Conservation (phyloP, 1,140 invertebrate species). For the Scylla paramamosain region DNA sequence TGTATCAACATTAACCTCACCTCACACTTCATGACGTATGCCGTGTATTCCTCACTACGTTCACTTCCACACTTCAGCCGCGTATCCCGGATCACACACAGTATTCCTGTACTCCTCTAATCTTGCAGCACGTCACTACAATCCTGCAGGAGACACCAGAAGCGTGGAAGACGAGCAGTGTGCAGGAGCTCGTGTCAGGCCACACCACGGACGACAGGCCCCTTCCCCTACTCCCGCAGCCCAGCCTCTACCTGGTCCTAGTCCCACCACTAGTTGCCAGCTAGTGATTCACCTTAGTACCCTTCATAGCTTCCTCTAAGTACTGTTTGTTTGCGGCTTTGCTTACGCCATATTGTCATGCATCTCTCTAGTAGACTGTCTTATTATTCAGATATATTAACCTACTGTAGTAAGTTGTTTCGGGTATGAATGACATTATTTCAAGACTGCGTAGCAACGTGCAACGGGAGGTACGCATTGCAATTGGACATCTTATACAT, state of each 20-base stretch:
- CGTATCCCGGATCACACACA: not conserved
- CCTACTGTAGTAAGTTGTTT: too few relatives aligned
- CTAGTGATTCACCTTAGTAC: not conserved
- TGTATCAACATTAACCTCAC: not conserved
- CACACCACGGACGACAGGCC: not conserved
- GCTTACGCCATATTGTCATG: too few relatives aligned
- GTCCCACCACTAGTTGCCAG: slow-evolving; percentile 1
- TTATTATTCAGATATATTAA: too few relatives aligned
- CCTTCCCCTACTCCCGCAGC: slow-evolving; percentile 37
- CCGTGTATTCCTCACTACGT: too few relatives aligned
- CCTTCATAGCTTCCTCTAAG: not conserved
- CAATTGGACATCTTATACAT: slow-evolving; percentile 54
- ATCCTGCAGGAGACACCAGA: not conserved
- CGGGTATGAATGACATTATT: too few relatives aligned
- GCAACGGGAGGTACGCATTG: not conserved
- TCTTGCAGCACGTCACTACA: not conserved
- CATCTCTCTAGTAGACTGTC: too few relatives aligned
- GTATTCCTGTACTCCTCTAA: not conserved
- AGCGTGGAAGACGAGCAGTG: slow-evolving; percentile 10
- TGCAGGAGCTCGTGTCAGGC: not conserved
- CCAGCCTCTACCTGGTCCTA: not conserved
- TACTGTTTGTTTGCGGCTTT: not conserved
- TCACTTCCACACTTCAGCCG: too few relatives aligned
- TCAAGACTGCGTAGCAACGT: not conserved
- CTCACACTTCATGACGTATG: not conserved